These are phyloP conservation scores for Ostrea denselamellosa DNA, from an alignment of 1,140 invertebrate species.

Conservation along the genomic window DNA sequence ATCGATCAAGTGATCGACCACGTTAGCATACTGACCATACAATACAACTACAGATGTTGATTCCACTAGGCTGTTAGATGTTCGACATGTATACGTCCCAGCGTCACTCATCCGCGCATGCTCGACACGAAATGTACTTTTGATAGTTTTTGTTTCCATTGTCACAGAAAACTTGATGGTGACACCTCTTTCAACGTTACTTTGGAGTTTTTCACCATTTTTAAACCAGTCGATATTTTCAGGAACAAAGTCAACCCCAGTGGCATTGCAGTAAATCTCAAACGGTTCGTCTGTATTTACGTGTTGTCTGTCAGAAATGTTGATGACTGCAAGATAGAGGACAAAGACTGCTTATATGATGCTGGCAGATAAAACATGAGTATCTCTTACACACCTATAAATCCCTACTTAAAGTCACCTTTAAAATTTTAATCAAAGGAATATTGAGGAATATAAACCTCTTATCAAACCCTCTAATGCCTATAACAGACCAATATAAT, in stretches of 20 bases:
- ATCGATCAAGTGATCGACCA: background rate
- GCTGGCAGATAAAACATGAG: background rate
- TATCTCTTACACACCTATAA: background rate
- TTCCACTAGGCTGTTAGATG: constrained; percentile 64
- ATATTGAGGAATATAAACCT: background rate
- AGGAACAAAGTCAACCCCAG: constrained; percentile 66
- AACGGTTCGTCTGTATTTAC: constrained; percentile 68
- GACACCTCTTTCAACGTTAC: constrained; percentile 52
- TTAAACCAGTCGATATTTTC: constrained; percentile 74
- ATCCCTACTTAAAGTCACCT: constrained; percentile 6
- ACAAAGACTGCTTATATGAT: background rate
- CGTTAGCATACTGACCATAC: constrained; percentile 67
- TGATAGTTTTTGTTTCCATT: constrained; percentile 63
- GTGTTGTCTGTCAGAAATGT: constrained; percentile 60
- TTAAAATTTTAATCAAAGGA: constrained; percentile 14
- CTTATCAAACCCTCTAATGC: background rate
- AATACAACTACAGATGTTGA: constrained; percentile 67
- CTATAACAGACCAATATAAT: background rate
- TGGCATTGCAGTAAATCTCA: constrained; percentile 68
- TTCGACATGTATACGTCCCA: constrained; percentile 69
- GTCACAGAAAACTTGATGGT: constrained; percentile 63
- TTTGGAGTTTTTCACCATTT: constrained; percentile 68
- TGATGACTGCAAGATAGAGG: constrained; percentile 60
- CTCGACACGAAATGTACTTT: constrained; percentile 66
- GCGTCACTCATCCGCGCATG: constrained; percentile 65